Conservation (phyloP, 2,113 vertebrate species). For the Motacilla alba region DNA sequence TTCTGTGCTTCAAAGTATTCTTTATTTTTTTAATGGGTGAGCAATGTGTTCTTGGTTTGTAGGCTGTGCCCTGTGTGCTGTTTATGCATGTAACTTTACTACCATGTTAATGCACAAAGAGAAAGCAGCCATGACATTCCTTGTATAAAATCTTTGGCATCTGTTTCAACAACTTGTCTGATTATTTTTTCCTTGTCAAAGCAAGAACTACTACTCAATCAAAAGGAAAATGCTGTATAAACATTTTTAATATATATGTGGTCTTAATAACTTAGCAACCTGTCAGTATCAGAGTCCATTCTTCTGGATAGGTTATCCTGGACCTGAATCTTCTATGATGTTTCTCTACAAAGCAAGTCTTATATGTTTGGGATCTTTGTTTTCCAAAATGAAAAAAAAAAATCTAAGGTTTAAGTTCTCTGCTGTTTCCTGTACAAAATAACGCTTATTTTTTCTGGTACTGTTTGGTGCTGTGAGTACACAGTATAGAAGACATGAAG, state of each 20-base stretch:
- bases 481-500: background rate
- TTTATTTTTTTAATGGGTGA: constrained; percentile 59
- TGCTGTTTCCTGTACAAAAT: background rate
- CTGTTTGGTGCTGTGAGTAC: background rate
- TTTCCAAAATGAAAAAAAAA: background rate
- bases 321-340: background rate
- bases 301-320: background rate
- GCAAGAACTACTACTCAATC: background rate
- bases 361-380: background rate
- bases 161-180: constrained; percentile 44
- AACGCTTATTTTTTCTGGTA: background rate
- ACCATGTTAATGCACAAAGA: constrained; percentile 62
- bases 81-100: constrained; percentile 63
- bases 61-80: constrained; percentile 49
- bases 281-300: background rate
- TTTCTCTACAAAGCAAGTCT: background rate
- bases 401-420: background rate
- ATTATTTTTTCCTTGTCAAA: background rate
- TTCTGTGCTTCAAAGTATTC: constrained; percentile 51
- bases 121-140: constrained; percentile 61
- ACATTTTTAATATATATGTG: background rate
- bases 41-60: constrained; percentile 36
- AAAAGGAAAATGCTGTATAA: background rate
- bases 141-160: constrained; percentile 61
- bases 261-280: background rate